phyloP scores from a whole-genome alignment of 2,888 invertebrate species.

The Drosophila tanythrix region DNA sequence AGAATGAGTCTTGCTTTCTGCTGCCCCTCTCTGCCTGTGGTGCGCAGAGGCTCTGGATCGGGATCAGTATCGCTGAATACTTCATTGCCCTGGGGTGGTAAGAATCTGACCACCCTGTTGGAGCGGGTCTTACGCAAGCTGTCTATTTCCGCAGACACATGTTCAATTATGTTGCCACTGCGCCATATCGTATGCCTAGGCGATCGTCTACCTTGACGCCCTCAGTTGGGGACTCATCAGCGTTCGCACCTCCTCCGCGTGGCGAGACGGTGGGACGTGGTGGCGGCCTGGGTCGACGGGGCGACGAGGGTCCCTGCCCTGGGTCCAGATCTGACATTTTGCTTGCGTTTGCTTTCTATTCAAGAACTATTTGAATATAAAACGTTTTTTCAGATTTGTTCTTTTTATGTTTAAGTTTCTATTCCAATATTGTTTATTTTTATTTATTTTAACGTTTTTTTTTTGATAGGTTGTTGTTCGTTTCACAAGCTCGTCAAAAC shows the following conservation, averaged over 20 bases:
- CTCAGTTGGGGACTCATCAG: neutral
- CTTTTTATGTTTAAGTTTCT: neutral
- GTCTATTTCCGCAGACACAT: neutral
- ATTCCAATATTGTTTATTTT: neutral
- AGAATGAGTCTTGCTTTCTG: slow-evolving; percentile 39
- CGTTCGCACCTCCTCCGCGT: neutral
- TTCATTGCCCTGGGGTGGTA: neutral
- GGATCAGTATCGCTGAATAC: neutral
- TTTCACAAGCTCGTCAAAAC: slow-evolving; percentile 20
- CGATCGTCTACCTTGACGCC: neutral
- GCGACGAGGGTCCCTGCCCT: neutral
- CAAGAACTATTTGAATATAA: neutral
- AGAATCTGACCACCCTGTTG: neutral
- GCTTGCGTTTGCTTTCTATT: neutral
- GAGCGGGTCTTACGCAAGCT: neutral
- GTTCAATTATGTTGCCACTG: neutral
- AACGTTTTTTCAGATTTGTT: neutral
- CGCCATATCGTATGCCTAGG: neutral
- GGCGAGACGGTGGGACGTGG: neutral
- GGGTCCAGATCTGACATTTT: slow-evolving; percentile 25
- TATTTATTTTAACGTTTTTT: neutral
- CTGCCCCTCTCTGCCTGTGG: neutral
- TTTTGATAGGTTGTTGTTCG: slow-evolving; percentile 3
- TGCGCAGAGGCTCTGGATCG: neutral
- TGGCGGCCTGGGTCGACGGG: neutral